Base-by-base conservation (phyloP, 53 echinoderm and acorn worm genomes). In the Antedon mediterranea region DNA sequence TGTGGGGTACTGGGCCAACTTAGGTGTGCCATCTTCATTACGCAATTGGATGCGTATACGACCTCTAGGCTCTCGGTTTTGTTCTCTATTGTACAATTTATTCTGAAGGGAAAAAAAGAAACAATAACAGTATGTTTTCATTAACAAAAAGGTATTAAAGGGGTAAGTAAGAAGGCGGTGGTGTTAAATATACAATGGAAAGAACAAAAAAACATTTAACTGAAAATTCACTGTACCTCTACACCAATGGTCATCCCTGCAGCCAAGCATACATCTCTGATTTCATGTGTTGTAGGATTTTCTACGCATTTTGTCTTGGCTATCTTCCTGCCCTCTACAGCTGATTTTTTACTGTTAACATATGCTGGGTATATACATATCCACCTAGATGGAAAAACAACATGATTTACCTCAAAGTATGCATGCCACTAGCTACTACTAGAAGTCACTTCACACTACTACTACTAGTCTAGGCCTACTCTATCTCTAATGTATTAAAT, bases 291-390 rank as follows among this genome's bases (percentile, higher is more conserved):
- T 32, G 97, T 97, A 1, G 97, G 97, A 41, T 97, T 92, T 15
- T 97, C 97, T 0, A 88, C 79, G 28, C 84, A 89, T 85, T 88
- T 87, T 0, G 57, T 72, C 57, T 92, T 97, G 3, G 90, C 85
- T n/a, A 97, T 85, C 73, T 80, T 87, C 27, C 97, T 83, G 32
- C 97, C 97, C 76, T 97, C 88, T 34, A 85, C 89, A 18, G 82
- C 29, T 23, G 92, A 85, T 86, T 88, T 97, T 37, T 87, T 97
- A 80, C 97, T 97, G 79, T 97, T 97, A 37, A 97, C 84, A 76
- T 97, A 97, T 18, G 97, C 87, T 71, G 97, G 97, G 74, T 97
- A 97, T 32, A 97, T 75, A 76, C 97, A 92, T 28, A 97, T 91
- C 97, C 97, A 97, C 71, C 97, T 97, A 41, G 41, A 7, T 13